A percentile compares a stretch with the other conserved stretches of the same genome.
Evolutionary conservation across 2,797 vertebrate genomes (phyloP).

Genomic region (Acomys russatus): DNA sequence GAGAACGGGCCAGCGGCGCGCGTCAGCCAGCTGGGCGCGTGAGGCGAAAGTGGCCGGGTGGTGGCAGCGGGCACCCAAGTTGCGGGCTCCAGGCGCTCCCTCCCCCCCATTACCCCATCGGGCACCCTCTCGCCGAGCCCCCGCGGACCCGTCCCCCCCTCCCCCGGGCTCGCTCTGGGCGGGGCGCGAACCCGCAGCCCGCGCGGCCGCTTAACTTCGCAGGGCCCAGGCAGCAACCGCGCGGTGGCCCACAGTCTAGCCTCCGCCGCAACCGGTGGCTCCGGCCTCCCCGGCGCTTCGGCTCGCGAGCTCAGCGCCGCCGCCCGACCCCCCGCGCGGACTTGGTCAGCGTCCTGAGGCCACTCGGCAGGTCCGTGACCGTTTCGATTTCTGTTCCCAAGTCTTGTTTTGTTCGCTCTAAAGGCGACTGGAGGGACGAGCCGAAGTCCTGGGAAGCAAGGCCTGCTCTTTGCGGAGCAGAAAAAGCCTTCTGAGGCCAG

Average conservation of each 20-base stretch:
- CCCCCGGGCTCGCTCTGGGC: conserved; percentile 78
- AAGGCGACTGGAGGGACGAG: not conserved
- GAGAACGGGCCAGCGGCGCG: conserved; percentile 31
- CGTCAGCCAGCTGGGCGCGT: not conserved
- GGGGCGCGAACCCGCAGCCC: conserved; percentile 80
- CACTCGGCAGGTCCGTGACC: conserved; percentile 25
- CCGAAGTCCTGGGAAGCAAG: not conserved
- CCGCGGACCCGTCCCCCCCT: conserved; percentile 78
- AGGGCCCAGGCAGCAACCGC: conserved; percentile 22
- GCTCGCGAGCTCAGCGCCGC: not conserved
- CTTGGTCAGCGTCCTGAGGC: conserved; percentile 18
- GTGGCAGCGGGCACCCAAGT: conserved; percentile 61
- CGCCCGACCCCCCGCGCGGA: not conserved
- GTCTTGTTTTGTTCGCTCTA: conserved; percentile 37
- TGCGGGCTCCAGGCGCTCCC: conserved; percentile 26
- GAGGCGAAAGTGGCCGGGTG: conserved; percentile 74
- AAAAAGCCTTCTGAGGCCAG: conserved; percentile 48
- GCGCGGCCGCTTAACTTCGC: conserved; percentile 61
- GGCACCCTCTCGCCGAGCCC: conserved; percentile 79
- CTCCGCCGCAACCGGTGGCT: conserved; percentile 79
- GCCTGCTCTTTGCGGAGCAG: conserved; percentile 71
- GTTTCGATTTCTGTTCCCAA: conserved; percentile 66
- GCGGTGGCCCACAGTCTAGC: conserved; percentile 22
- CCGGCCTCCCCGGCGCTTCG: not conserved
- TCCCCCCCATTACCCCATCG: conserved; percentile 45